Percentiles rank a stretch among this genome's conserved stretches.
Evolutionary conservation across 1,140 invertebrate genomes (phyloP).

Genomic region (Drosophila erecta): DNA sequence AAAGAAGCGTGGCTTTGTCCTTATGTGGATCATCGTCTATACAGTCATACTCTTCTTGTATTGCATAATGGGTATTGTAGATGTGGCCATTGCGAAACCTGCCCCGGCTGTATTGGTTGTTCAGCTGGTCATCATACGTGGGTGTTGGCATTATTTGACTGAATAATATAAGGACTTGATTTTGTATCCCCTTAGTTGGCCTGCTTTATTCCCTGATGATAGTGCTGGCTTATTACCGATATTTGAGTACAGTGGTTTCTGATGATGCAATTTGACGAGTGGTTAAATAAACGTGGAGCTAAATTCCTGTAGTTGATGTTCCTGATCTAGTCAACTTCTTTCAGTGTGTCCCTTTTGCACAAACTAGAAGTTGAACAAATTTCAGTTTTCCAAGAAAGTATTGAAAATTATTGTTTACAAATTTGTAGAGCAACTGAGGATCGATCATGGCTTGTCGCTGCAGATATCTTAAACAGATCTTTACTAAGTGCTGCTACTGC

Average conservation of each 20-base stretch:
- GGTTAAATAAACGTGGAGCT: not conserved
- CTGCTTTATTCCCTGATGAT: conserved; percentile 32
- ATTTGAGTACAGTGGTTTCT: not conserved
- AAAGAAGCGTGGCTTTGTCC: conserved; percentile 22
- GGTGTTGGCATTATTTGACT: not conserved
- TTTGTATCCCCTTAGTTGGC: conserved; percentile 11
- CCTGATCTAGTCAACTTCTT: not conserved
- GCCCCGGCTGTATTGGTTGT: not conserved
- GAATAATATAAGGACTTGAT: not conserved
- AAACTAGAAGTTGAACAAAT: not conserved
- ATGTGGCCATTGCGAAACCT: not conserved
- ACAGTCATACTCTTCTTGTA: conserved; percentile 16
- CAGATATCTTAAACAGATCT: conserved; percentile 40
- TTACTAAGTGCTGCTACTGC: conserved; percentile 53
- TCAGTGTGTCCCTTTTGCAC: too few species aligned
- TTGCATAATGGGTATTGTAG: conserved; percentile 9
- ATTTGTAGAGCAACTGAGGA: not conserved
- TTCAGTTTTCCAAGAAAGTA: not conserved
- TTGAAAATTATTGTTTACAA: not conserved
- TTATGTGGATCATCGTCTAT: conserved; percentile 40
- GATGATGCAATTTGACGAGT: not conserved
- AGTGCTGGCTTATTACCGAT: conserved; percentile 16
- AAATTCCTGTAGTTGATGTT: not conserved
- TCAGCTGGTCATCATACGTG: conserved; percentile 26
- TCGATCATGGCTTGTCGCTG: conserved; percentile 61